Evolutionary conservation across 35 echinoderm and acorn worm species (phyloP), one percentile per base, ranked within the genome.

Genomic region (Diadema setosum): DNA sequence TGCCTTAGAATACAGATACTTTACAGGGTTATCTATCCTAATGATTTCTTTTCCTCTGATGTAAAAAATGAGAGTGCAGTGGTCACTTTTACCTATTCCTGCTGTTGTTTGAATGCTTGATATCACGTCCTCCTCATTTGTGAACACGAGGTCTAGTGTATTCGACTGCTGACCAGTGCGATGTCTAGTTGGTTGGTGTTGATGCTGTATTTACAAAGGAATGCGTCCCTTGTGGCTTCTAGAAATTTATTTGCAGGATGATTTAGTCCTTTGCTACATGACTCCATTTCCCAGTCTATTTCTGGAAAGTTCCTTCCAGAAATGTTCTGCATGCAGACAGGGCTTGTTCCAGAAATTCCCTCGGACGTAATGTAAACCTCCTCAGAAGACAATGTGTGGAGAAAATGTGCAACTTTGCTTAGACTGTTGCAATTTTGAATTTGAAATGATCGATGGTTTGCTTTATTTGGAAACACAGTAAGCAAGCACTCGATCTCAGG

Each of bases 191-290:
- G 70, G 11, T 41, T 75, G 34, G n/a, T 75, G 30, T 11, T 75
- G 32, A n/a, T 75, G 70, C 36, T 75, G 70, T 40, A 75, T 75
- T n/a, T n/a, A n/a, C n/a, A n/a, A 75, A 75, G 36, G n/a, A 75
- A 75, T 37, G 70, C 36, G 21, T 75, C 70, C n/a, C 70, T 34
- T 75, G 70, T 75, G 1, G 34, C 9, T 39, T 75, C 70, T 41
- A 75, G 70, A 20, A 75, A 40, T 42, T 75, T 75, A 18, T 14
- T 41, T 1, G 33, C 34, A 75, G 23, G 65, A 35, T 70, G 65
- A 70, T 70, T 70, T 16, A 70, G 36, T 70, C 65, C 3, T 70
- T 70, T 70, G 16, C 4, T 3, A 14, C 65, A 70, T 70, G 65
- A 70, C 16, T 70, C 65, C 16, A 33, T 70, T 29, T 70, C 65